These are phyloP conservation scores for Onchidella celtica DNA, from an alignment of 2,888 invertebrate species.

Conservation along the genomic window DNA sequence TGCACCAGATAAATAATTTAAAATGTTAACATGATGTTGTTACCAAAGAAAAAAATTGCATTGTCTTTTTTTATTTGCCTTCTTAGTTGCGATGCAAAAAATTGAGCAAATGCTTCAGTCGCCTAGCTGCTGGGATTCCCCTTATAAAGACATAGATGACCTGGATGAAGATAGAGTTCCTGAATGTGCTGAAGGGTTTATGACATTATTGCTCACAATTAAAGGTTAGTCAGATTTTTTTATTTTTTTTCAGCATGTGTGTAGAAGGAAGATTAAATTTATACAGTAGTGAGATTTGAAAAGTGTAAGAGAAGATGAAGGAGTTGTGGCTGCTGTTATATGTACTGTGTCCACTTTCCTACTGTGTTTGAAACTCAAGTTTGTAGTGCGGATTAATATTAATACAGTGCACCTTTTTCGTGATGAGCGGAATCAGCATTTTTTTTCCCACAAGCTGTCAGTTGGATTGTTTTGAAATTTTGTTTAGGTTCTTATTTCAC, in stretches of 20 bases:
- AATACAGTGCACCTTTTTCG: no score
- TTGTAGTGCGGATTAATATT: no score
- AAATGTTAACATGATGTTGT: no score
- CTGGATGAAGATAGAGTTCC: constrained; percentile 85
- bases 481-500: no score
- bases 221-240: constrained; percentile 82
- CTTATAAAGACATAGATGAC: constrained; percentile 81
- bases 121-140: constrained; percentile 84
- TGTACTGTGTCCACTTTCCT: no score
- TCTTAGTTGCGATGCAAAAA: constrained; percentile 91
- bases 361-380: no score
- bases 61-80: neutral
- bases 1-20: no score
- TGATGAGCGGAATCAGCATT: no score
- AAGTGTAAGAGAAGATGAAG: neutral
- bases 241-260: neutral
- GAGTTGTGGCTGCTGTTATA: neutral
- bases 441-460: no score
- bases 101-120: constrained; percentile 92
- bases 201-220: constrained; percentile 91
- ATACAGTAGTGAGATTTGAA: neutral
- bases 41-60: neutral
- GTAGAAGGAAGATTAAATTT: neutral
- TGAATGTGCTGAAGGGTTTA: constrained; percentile 93
- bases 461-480: no score